Evolutionary conservation across 2,888 invertebrate species (phyloP).

Genomic region (Anthoptus insignis): DNA sequence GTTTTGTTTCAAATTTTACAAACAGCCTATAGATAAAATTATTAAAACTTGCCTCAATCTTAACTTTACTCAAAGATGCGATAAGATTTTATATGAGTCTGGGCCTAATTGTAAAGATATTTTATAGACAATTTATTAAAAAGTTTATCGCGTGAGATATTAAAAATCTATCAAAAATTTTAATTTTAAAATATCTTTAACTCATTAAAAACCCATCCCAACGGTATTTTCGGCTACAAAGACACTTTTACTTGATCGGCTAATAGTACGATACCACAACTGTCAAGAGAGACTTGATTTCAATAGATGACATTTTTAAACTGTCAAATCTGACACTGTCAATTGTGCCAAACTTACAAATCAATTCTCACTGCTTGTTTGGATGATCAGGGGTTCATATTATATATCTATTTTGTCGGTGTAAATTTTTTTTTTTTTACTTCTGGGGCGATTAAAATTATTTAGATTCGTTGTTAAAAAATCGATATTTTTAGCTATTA

Average conservation of each 20-base stretch:
- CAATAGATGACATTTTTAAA: too few relatives aligned
- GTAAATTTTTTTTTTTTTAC: neutral
- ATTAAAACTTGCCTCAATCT: too few relatives aligned
- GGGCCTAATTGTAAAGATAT: neutral
- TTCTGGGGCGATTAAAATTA: too few relatives aligned
- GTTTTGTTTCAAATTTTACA: too few relatives aligned
- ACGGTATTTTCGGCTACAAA: neutral
- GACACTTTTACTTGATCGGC: conserved; percentile 2
- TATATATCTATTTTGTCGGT: too few relatives aligned
- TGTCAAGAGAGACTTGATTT: too few relatives aligned
- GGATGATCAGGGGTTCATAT: neutral
- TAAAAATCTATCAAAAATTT: too few relatives aligned
- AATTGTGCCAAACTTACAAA: neutral
- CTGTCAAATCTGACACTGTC: neutral
- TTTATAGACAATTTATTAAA: neutral
- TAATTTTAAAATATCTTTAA: too few relatives aligned
- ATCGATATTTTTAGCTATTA: neutral
- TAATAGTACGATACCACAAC: too few relatives aligned
- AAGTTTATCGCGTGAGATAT: too few relatives aligned
- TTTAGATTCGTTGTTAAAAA: neutral
- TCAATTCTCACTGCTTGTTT: neutral
- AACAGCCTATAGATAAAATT: conserved; percentile 96
- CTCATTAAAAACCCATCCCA: neutral
- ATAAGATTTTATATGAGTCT: neutral
- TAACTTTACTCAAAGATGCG: neutral